These are phyloP conservation scores for Varanus komodoensis DNA, from an alignment of 2,113 vertebrate genomes.

Conservation along the genomic window DNA sequence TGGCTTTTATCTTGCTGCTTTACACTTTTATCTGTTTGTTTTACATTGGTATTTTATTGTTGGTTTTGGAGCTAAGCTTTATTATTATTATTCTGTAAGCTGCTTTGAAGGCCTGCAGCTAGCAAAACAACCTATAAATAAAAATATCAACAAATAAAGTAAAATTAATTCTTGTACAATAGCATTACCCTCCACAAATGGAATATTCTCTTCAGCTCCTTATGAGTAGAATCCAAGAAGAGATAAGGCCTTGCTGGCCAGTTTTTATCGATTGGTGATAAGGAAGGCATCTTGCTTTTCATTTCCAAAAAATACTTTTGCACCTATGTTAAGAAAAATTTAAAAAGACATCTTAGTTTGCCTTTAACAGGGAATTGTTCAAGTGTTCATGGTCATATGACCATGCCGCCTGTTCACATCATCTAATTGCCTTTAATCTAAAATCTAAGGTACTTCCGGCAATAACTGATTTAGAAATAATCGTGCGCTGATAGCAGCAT, in stretches of 20 bases:
- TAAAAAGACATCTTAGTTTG: slow-evolving; percentile 44
- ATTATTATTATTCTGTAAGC: background rate
- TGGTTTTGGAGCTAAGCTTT: background rate
- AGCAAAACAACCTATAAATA: background rate
- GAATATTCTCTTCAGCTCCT: slow-evolving; percentile 91
- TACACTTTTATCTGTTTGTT: background rate
- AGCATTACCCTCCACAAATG: slow-evolving; percentile 94
- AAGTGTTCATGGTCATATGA: background rate
- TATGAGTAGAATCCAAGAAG: slow-evolving; percentile 91
- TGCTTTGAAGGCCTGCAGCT: background rate
- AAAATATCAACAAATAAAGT: background rate
- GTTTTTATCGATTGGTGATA: slow-evolving; percentile 94
- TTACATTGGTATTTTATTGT: background rate
- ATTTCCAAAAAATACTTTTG: slow-evolving; percentile 95
- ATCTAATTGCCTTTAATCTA: background rate
- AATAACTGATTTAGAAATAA: background rate
- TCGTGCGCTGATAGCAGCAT: too few relatives aligned
- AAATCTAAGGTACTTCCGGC: background rate
- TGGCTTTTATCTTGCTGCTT: background rate
- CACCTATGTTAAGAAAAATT: slow-evolving; percentile 79
- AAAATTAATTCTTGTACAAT: slow-evolving; percentile 17
- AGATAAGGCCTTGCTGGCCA: slow-evolving; percentile 91
- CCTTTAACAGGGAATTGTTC: slow-evolving; percentile 15
- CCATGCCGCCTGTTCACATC: slow-evolving; percentile 3
- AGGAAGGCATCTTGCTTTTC: slow-evolving; percentile 90